Conservation (phyloP, 1,140 invertebrate species). For the Drosophila sturtevanti region DNA sequence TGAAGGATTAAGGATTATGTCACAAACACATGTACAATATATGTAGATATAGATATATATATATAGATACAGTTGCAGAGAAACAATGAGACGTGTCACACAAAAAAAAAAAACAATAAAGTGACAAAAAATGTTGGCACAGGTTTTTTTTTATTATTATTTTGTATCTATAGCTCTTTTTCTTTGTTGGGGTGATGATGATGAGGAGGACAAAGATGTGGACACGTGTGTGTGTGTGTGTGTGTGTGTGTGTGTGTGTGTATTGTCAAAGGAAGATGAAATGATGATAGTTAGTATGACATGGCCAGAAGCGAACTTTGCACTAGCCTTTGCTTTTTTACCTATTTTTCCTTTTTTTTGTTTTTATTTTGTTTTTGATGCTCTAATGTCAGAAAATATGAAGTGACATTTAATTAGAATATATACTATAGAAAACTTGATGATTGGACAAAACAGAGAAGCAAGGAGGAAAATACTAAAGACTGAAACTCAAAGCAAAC, state of each 20-base stretch:
- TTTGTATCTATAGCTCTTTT: too few relatives aligned
- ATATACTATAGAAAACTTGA: conserved; percentile 27
- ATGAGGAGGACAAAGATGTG: conserved; percentile 34
- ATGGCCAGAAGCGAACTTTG: conserved; percentile 39
- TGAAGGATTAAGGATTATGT: conserved; percentile 63
- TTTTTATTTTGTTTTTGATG: conserved; percentile 41
- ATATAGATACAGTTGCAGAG: conserved; percentile 3
- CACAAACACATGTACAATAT: conserved; percentile 31
- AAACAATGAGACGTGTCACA: conserved; percentile 46
- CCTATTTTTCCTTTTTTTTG: not conserved
- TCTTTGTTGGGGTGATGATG: not conserved
- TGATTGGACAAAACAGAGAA: conserved; percentile 42
- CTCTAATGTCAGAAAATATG: conserved; percentile 41
- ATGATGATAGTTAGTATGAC: conserved; percentile 40
- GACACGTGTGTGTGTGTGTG: conserved; percentile 44
- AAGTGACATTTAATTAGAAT: conserved; percentile 63
- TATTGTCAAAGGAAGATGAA: conserved; percentile 50
- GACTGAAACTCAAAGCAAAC: not conserved
- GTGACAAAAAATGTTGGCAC: conserved; percentile 53
- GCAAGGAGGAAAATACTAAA: not conserved
- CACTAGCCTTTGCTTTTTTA: conserved; percentile 6
- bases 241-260: not conserved
- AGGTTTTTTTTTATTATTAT: conserved; percentile 33
- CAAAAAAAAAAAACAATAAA: conserved; percentile 10
- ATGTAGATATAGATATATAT: not conserved